Conservation (phyloP, 2,888 invertebrate species). For the Cancer borealis region DNA sequence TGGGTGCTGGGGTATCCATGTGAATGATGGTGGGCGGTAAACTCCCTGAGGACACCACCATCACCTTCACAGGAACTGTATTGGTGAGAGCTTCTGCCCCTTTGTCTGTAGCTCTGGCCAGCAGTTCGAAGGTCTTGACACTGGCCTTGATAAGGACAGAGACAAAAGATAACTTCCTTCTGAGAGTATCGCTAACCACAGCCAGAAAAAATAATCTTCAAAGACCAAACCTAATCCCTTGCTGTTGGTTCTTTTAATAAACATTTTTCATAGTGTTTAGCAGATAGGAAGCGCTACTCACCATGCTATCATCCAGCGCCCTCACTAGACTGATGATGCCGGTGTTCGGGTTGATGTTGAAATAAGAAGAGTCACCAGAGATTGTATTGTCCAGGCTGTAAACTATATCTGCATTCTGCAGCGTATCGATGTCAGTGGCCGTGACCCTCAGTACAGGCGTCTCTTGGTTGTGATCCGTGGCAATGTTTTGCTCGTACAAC, state of each 20-base stretch:
- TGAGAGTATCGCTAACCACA: too few species aligned
- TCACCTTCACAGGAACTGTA: slow-evolving; percentile 81
- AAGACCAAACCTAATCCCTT: too few species aligned
- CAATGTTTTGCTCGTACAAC: slow-evolving; percentile 70
- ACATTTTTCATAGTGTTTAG: too few species aligned
- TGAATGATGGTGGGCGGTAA: slow-evolving; percentile 88
- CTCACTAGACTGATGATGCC: slow-evolving; percentile 90
- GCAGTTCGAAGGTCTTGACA: slow-evolving; percentile 63
- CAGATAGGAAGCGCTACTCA: slow-evolving; percentile 48
- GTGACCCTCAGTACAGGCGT: slow-evolving; percentile 79
- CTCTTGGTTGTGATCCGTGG: slow-evolving; percentile 66
- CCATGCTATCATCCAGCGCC: slow-evolving; percentile 78
- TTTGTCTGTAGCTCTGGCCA: slow-evolving; percentile 68
- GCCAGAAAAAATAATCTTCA: too few species aligned
- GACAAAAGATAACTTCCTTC: background rate
- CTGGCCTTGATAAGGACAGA: slow-evolving; percentile 55
- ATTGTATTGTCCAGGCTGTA: slow-evolving; percentile 82
- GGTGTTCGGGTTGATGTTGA: slow-evolving; percentile 89
- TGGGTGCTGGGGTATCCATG: slow-evolving; percentile 82
- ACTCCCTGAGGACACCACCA: slow-evolving; percentile 92
- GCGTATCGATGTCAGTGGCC: slow-evolving; percentile 94
- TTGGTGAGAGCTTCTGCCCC: slow-evolving; percentile 60
- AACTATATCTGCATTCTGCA: slow-evolving; percentile 91
- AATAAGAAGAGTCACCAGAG: slow-evolving; percentile 84
- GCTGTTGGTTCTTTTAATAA: too few species aligned